Percentiles rank a stretch among this genome's conserved stretches.
phyloP scores from a whole-genome alignment of 2,888 invertebrate genomes.

The Drosophila demipolita region DNA sequence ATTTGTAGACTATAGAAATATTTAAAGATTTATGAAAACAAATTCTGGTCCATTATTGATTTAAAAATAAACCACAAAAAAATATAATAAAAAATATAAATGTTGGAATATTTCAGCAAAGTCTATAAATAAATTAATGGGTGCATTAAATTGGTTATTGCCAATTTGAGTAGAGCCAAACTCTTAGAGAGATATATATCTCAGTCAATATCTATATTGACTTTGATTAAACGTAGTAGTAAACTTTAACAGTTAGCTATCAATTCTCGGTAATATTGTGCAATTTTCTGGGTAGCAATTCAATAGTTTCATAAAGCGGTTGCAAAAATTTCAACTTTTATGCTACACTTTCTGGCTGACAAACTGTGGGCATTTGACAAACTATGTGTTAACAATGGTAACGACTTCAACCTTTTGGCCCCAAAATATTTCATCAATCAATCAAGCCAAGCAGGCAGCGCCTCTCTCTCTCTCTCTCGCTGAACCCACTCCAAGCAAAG shows the following conservation, averaged over 20 bases:
- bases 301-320: background rate
- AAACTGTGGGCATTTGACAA: constrained; percentile 9
- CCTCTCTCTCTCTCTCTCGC: background rate
- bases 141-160: background rate
- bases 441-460: constrained; percentile 28
- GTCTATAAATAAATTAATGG: background rate
- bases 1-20: too few species aligned
- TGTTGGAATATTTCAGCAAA: background rate
- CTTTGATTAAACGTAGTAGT: background rate
- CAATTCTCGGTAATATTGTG: background rate
- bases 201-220: background rate
- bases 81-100: background rate
- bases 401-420: constrained; percentile 6
- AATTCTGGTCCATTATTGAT: too few species aligned
- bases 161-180: background rate
- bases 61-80: background rate
- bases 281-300: background rate
- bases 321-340: background rate
- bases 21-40: too few species aligned
- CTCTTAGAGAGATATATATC: background rate
- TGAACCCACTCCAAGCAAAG: background rate
- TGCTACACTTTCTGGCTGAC: background rate
- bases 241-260: background rate
- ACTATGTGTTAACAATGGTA: constrained; percentile 20
- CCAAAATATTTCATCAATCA: constrained; percentile 45